Base-by-base conservation (phyloP, 2,888 invertebrate genomes). In the Sipha maydis region DNA sequence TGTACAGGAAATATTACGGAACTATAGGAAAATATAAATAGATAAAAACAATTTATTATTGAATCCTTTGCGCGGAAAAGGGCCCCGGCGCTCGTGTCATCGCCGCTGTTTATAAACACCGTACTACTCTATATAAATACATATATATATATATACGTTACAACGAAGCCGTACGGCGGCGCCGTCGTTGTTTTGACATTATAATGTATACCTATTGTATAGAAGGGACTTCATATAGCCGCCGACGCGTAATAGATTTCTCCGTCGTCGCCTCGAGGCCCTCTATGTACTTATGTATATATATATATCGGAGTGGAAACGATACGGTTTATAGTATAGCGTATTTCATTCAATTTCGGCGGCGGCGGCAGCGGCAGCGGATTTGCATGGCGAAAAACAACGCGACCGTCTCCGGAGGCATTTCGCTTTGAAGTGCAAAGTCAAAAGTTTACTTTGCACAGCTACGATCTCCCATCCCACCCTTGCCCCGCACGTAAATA, bases 381-480 rank as follows among this genome's bases (percentile, higher is more conserved):
- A 41, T 77, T 69, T 69, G 77, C 85, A 78, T 38, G 77, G 31
- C n/a, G 76, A 78, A 77, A 85, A 83, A n/a, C 83, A 34, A 31
- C 71, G 31, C 75, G 19, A 25, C 83, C 34, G 54, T 34, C 54
- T 54, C 71, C 73, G 83, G 83, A 54, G 83, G 83, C 83, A 67
- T 83, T 83, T 83, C 34, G 4, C 83, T 83, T 83, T 83, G 83
- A 83, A 73, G 71, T 83, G 54, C 34, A 54, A 54, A 71, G 83
- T 73, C 71, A 83, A 83, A 82, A 83, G 54, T 83, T 83, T 41
- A 8, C 28, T 31, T 71, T 31, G 71, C 48, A 1, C 28, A 21
- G 67, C 41, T 34, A 38, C 69, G 21, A 41, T 5, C 21, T 21
- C 4, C 19, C 56, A 19, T 21, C 4, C 19, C 56, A 19, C 56